Evolutionary conservation across 2,113 vertebrate species (phyloP), one percentile per base, ranked within the genome.

Genomic region (Cheirogaleus medius): DNA sequence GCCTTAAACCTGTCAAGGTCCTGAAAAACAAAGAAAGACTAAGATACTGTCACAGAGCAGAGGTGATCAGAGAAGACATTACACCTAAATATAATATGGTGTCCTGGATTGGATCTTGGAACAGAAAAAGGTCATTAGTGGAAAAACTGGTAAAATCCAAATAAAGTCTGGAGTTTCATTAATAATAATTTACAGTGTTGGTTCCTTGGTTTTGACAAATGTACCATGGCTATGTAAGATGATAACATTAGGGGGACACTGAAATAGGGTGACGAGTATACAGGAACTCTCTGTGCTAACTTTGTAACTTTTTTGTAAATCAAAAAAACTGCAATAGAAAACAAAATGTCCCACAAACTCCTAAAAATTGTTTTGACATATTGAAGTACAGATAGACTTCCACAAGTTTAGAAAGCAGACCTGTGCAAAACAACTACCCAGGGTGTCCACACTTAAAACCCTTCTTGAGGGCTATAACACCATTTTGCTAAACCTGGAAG

Each of bases 261-360:
- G 34, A 82, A 47, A 64, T n/a, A 58, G 23, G n/a, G 42, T 13
- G 54, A 82, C 11, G 32, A 12, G 23, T 42, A 8, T 44, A 74
- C 0, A 88, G 44, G 60, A 77, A 66, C 37, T 52, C 68, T 29
- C 39, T 74, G 60, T 58, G 14, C 49, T 68, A 32, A 37, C 71
- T 96, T 95, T 81, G 44, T 76, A 84, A 76, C 32, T 73, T 74
- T 84, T 49, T 47, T 73, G 4, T 80, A 94, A 95, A 71, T 87
- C 64, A 14, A 64, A 90, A 95, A 63, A 20, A 23, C 44, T 49
- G 3, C 18, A 32, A 32, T 71, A 68, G 49, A 90, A 90, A 91
- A 84, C 71, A 78, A 78, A 90, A 90, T 92, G 89, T 76, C n/a
- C 44, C 68, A 80, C 68, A 92, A 83, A 66, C 39, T 47, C 54